Evolutionary conservation across 2,797 vertebrate species (phyloP), one percentile per base, ranked within the genome.

Genomic region (Tapirus indicus): DNA sequence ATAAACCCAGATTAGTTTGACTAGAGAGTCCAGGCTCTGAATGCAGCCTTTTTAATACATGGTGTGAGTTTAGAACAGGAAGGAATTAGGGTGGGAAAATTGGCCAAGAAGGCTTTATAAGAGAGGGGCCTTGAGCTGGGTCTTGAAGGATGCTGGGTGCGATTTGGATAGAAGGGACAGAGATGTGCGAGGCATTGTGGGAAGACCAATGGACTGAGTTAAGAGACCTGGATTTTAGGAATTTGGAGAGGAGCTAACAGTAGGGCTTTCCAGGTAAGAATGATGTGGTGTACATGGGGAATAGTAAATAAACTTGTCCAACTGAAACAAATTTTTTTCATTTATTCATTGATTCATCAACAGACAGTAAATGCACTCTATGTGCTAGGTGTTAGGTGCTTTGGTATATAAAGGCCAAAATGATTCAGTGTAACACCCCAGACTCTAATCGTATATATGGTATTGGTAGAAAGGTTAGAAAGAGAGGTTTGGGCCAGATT

Each of bases 191-290:
- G 71, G 62, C 52, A 58, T 77, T 75, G 7, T 41, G 60, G 38
- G 78, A 58, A 77, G 14, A 38, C 23, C 32, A 41, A n/a, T 27
- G 41, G 41, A 41, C 10, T 91, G 32, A 94, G 25, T 68, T 90
- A 77, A 90, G 35, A 69, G 52, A 77, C n/a, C 60, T 27, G 20
- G 38, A 60, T 69, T 84, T 90, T 84, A 66, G 41, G 60, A 58
- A 60, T 90, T 69, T 58, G 79, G 49, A 60, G 62, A 69, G 23
- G 64, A 38, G 79, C 60, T n/a, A 16, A 21, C 13, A 4, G 32
- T 77, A 85, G 52, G 87, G n/a, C 32, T 84, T 91, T 85, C 60
- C n/a, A 84, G 62, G 52, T 78, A 32, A 90, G 52, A 78, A n/a
- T 52, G 71, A 11, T 23, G n/a, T 49, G 49, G 25, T 38, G 2